Evolutionary conservation across 2,888 invertebrate species (phyloP), one percentile per base, ranked within the genome.

Genomic region (Yponomeuta cagnagella): DNA sequence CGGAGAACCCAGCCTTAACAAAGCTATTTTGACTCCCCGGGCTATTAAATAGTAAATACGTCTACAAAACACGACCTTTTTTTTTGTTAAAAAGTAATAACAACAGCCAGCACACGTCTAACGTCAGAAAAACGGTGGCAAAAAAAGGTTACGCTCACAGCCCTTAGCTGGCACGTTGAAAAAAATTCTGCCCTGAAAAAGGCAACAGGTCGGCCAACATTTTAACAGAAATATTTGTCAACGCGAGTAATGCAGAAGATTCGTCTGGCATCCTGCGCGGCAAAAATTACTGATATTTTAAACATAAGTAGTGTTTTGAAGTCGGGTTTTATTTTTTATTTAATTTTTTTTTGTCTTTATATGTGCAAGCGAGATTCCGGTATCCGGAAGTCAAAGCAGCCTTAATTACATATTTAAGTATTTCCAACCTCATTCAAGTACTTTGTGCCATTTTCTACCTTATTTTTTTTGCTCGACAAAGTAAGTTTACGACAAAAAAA

Each of bases 21-120:
- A 12, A 9, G 65, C 65, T 33, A 12, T 23, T 31, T 30, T 31
- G 33, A 65, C 23, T 23, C 65, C 31, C 65, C 33, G 5, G 10
- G 10, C 64, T 10, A 64, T 31, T 31, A 10, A 64, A 64, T 10
- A 64, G 6, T 31, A 10, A 64, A 64, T 6, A 12, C 65, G 33
- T 30, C 65, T 65, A 31, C 30, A 12, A 65, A 65, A 65, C 65
- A 58, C 12, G 15, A 12, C 15, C 31, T 65, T 65, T 65, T 65
- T 12, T 65, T 65, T 58, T 2, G 23, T 12, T 15, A 12, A 58
- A 58, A 58, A 58, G 52, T 15, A 58, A 58, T 58, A 58, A 58
- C 52, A 58, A 9, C 52, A 65, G 33, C 65, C 52, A 65, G 33
- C 65, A 65, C 65, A 65, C 65, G 31, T 65, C 65, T 31, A 65